Evolutionary conservation across 2,113 vertebrate genomes (phyloP).

Genomic region (Cepphus grylle): DNA sequence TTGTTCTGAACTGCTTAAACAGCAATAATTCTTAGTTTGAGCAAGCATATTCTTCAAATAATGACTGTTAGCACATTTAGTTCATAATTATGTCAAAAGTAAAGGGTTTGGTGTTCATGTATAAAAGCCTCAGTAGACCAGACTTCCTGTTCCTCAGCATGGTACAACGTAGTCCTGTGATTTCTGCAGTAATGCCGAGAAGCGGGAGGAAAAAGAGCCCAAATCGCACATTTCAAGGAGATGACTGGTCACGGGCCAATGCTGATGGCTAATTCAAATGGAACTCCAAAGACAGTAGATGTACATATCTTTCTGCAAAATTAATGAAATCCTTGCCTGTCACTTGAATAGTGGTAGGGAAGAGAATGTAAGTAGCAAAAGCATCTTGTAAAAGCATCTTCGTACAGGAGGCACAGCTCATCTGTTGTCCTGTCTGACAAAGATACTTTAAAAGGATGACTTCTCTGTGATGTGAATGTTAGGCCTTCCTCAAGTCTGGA

Average conservation of each 20-base stretch:
- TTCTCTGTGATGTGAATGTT: neutral
- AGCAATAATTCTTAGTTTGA: neutral
- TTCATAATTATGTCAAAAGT: neutral
- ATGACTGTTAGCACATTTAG: neutral
- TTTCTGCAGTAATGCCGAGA: neutral
- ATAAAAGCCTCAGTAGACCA: neutral
- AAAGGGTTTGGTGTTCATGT: neutral
- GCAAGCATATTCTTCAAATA: neutral
- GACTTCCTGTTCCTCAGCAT: neutral
- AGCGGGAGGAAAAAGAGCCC: neutral
- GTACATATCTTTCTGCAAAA: neutral
- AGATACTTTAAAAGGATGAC: neutral
- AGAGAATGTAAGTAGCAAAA: rapidly evolving
- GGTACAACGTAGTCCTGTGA: rapidly evolving
- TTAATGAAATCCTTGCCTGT: neutral
- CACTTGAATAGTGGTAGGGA: neutral
- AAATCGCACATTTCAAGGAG: neutral
- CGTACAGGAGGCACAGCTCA: neutral
- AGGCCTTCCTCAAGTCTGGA: neutral
- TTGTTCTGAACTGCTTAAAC: neutral
- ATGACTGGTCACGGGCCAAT: neutral
- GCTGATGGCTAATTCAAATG: neutral
- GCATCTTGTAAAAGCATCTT: neutral
- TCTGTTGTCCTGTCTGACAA: neutral
- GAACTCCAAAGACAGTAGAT: neutral